Percentiles rank a stretch among this genome's conserved stretches.
phyloP scores from a whole-genome alignment of 2,113 vertebrate genomes.

The Thunnus thynnus region DNA sequence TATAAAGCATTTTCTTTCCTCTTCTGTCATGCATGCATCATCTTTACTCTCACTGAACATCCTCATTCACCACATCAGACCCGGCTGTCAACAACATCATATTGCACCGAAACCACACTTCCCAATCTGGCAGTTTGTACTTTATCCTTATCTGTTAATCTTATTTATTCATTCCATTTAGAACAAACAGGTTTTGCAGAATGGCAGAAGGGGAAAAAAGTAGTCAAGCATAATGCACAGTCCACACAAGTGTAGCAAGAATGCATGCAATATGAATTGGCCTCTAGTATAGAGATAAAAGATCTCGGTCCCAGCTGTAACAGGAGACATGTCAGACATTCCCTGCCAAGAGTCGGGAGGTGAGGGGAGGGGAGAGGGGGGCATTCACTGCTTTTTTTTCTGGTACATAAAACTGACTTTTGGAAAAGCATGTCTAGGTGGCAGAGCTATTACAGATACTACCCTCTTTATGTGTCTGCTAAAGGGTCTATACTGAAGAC shows the following conservation, averaged over 20 bases:
- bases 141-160: conserved; percentile 57
- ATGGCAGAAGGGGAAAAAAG: too few species aligned
- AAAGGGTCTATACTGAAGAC: conserved; percentile 34
- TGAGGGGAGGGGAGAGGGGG: neutral
- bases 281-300: conserved; percentile 69
- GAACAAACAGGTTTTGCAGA: conserved; percentile 21
- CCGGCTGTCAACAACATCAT: conserved; percentile 61
- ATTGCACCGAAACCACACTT: conserved; percentile 60
- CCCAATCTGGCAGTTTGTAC: conserved; percentile 51
- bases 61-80: conserved; percentile 55
- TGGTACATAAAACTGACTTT: conserved; percentile 68
- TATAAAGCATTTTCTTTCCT: neutral
- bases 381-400: conserved; percentile 27
- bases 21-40: conserved; percentile 28
- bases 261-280: conserved; percentile 74
- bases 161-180: conserved; percentile 40
- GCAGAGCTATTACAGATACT: conserved; percentile 59
- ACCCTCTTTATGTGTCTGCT: conserved; percentile 56
- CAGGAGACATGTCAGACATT: conserved; percentile 77
- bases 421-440: conserved; percentile 68
- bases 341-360: conserved; percentile 64
- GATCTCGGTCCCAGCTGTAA: conserved; percentile 73
- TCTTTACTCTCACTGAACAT: conserved; percentile 37
- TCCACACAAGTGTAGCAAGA: conserved; percentile 64
- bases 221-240: conserved; percentile 43